These are phyloP conservation scores for Rachycentron canadum DNA, from an alignment of 2,797 vertebrate genomes.

Conservation along the genomic window DNA sequence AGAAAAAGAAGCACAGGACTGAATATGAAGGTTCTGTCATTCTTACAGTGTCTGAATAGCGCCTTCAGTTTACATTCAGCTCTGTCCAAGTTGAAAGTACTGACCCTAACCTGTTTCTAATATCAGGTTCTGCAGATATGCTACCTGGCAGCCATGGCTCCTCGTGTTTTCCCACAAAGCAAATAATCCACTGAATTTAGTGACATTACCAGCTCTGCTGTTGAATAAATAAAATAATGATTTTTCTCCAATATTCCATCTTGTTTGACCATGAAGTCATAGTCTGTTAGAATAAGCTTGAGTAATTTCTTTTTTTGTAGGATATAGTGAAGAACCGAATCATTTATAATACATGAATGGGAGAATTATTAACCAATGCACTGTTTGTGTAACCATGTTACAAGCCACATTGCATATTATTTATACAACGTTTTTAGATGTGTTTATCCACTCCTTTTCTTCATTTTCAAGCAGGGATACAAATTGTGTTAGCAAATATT, in stretches of 20 bases:
- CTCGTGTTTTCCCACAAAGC: background rate
- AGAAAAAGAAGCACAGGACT: constrained; percentile 1
- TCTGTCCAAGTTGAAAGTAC: background rate
- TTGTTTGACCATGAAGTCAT: background rate
- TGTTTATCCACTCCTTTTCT: background rate
- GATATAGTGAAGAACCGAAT: background rate
- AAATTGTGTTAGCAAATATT: background rate
- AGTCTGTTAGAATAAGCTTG: background rate
- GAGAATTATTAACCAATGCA: background rate
- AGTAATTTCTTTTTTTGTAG: background rate
- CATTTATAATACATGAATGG: background rate
- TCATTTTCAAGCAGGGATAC: background rate
- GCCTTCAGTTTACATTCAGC: constrained; percentile 1
- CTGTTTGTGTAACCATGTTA: background rate
- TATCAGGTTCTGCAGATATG: background rate
- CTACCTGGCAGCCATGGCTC: background rate
- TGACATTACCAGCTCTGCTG: constrained; percentile 8
- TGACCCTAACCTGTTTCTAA: background rate
- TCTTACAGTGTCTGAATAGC: constrained; percentile 1
- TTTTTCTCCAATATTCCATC: background rate
- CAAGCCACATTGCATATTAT: background rate
- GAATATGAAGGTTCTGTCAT: background rate
- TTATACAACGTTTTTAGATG: too few species aligned
- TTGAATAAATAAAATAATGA: background rate
- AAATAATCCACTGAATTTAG: constrained; percentile 1